phyloP scores from a whole-genome alignment of 2,888 invertebrate species.

The Lasius platythorax region DNA sequence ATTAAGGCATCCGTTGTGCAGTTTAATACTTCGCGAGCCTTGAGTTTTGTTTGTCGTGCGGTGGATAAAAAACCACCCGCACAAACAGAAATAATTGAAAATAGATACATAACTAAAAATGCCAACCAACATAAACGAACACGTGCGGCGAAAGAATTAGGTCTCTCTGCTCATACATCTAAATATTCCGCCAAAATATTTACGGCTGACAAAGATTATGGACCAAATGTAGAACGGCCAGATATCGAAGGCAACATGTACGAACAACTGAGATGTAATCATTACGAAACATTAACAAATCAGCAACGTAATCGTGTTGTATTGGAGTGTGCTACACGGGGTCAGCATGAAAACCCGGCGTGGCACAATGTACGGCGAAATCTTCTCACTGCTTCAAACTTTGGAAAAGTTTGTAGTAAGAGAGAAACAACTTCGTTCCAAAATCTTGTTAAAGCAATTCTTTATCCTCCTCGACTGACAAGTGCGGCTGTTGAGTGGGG shows the following conservation, averaged over 20 bases:
- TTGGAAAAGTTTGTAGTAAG: conserved; percentile 14
- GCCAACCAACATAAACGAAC: not conserved
- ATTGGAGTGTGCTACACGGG: not conserved
- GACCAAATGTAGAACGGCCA: not conserved
- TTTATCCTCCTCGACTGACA: not conserved
- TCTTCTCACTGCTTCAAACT: conserved; percentile 4
- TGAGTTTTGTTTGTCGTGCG: not conserved
- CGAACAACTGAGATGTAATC: not conserved
- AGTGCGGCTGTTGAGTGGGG: conserved; percentile 1
- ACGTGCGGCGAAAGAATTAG: not conserved
- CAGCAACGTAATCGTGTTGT: not conserved
- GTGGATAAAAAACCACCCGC: not conserved
- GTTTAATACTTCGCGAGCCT: not conserved
- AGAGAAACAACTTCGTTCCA: not conserved
- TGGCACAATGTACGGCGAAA: not conserved
- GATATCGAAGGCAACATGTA: not conserved
- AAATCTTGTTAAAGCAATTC: conserved; percentile 4
- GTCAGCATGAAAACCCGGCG: conserved; percentile 1
- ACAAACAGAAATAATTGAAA: too few relatives aligned
- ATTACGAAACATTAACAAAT: not conserved
- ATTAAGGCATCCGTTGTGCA: not conserved
- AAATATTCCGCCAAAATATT: not conserved
- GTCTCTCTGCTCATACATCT: not conserved
- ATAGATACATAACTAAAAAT: not conserved
- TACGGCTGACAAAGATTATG: not conserved